These are phyloP conservation scores for Lymantria dispar DNA, from an alignment of 2,888 invertebrate species.

Conservation along the genomic window DNA sequence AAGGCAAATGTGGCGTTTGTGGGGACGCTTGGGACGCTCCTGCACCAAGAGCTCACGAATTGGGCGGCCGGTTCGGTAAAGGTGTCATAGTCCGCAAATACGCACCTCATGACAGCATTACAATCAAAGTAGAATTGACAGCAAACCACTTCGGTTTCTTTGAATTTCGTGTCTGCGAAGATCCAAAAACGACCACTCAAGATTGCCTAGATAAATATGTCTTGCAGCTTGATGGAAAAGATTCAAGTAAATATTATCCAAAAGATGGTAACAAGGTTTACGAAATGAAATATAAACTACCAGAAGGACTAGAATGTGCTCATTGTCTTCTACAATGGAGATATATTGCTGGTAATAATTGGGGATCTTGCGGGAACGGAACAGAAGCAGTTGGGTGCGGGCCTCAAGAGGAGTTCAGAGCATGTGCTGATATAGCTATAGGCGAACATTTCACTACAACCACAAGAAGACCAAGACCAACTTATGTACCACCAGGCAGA, in stretches of 20 bases:
- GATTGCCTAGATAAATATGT: conserved; percentile 89
- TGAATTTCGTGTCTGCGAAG: conserved; percentile 91
- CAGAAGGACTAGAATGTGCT: conserved; percentile 85
- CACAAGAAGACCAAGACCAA: conserved; percentile 68
- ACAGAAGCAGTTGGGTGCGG: conserved; percentile 93
- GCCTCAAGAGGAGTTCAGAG: conserved; percentile 93
- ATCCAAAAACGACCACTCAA: conserved; percentile 86
- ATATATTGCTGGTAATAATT: conserved; percentile 93
- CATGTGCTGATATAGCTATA: conserved; percentile 91
- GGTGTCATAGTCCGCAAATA: conserved; percentile 92
- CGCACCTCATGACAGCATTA: conserved; percentile 85
- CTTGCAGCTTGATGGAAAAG: conserved; percentile 78
- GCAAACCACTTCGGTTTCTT: conserved; percentile 94
- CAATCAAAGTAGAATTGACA: conserved; percentile 91
- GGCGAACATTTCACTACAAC: conserved; percentile 78
- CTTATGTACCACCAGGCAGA: conserved; percentile 69
- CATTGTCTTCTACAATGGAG: conserved; percentile 95
- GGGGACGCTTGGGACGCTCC: conserved; percentile 91
- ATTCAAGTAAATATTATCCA: conserved; percentile 86
- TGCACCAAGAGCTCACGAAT: conserved; percentile 89
- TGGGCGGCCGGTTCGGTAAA: conserved; percentile 91
- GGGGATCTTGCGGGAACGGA: conserved; percentile 89
- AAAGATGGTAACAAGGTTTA: conserved; percentile 90
- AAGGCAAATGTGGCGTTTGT: conserved; percentile 93
- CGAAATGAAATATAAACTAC: conserved; percentile 87